Percentiles rank a stretch among this genome's conserved stretches.
Evolutionary conservation across 64 coral and sea anemone species (phyloP).

Genomic region (Anthopleura sola): DNA sequence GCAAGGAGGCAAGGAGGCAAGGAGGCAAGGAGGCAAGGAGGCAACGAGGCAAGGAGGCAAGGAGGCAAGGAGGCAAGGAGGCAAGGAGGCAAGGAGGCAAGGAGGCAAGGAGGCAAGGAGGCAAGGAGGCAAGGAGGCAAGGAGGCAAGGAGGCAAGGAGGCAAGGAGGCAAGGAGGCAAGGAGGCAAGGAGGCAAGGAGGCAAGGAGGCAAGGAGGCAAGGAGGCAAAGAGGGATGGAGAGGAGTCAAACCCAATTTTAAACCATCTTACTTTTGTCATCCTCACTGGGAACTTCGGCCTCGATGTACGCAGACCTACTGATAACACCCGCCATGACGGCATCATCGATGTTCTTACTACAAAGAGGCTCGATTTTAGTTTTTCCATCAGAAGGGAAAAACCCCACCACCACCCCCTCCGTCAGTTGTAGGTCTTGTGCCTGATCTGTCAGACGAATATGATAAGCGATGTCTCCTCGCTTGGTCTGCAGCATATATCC

Average conservation of each 20-base stretch:
- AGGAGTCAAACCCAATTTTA: not conserved
- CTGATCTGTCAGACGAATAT: conserved; percentile 68
- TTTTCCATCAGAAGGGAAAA: conserved; percentile 61
- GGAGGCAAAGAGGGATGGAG: not conserved
- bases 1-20: too few relatives aligned
- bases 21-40: too few relatives aligned
- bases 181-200: too few relatives aligned
- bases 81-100: too few relatives aligned
- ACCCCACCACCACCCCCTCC: conserved; percentile 89
- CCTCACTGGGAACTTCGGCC: conserved; percentile 51
- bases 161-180: too few relatives aligned
- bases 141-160: too few relatives aligned
- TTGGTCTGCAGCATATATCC: conserved; percentile 40
- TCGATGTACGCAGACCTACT: conserved; percentile 88
- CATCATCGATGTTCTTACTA: conserved; percentile 52
- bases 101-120: too few relatives aligned
- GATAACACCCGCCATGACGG: conserved; percentile 83
- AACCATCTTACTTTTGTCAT: conserved; percentile 42
- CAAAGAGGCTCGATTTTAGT: conserved; percentile 78
- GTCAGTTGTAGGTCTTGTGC: conserved; percentile 39
- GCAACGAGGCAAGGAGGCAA: too few relatives aligned
- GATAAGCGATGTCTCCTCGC: conserved; percentile 79
- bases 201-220: too few relatives aligned
- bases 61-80: too few relatives aligned
- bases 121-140: too few relatives aligned